Evolutionary conservation across 2,113 vertebrate genomes (phyloP).

Genomic region (Phainopepla nitens): DNA sequence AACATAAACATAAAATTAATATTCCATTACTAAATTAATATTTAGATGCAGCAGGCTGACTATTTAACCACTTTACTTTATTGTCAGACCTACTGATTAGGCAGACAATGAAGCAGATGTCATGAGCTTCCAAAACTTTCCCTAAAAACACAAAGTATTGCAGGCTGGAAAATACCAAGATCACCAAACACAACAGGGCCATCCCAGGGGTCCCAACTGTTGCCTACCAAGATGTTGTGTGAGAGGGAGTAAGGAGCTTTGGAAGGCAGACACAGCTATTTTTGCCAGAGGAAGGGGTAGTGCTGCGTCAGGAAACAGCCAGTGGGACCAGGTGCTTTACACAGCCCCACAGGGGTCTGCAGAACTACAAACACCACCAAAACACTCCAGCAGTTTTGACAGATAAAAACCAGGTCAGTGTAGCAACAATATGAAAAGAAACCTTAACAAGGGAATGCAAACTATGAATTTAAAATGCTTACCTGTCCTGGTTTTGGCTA

Average conservation of each 20-base stretch:
- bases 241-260: not conserved
- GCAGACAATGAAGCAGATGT: not conserved
- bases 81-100: not conserved
- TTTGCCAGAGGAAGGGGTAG: not conserved
- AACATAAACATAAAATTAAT: not conserved
- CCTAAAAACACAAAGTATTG: not conserved
- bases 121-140: not conserved
- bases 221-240: not conserved
- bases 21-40: not conserved
- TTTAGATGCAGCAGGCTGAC: not conserved
- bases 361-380: not conserved
- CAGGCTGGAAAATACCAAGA: not conserved
- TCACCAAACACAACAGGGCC: not conserved
- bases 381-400: not conserved
- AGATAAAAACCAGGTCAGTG: not conserved
- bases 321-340: not conserved
- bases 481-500: not conserved
- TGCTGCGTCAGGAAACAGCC: not conserved
- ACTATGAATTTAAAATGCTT: not conserved
- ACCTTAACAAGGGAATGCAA: not conserved
- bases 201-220: not conserved
- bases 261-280: not conserved
- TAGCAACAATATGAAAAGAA: not conserved
- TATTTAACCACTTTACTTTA: not conserved
- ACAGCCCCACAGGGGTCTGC: rapidly evolving